Conservation (phyloP, 2,797 vertebrate genomes). For the Cuculus canorus region DNA sequence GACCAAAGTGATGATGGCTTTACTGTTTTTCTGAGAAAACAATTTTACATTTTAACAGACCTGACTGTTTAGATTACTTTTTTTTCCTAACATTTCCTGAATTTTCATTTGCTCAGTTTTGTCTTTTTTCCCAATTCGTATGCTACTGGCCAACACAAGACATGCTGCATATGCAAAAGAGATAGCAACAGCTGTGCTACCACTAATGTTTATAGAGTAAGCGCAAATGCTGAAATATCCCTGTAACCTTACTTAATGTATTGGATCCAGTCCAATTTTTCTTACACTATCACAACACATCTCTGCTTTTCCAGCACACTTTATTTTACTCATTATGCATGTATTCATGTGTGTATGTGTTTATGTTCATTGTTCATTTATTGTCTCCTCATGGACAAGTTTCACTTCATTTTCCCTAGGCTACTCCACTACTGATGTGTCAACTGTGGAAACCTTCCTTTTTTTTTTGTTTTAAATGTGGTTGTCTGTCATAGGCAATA, state of each 20-base stretch:
- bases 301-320: neutral
- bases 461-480: neutral
- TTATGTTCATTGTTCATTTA: neutral
- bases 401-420: neutral
- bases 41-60: neutral
- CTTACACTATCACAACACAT: neutral
- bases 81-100: neutral
- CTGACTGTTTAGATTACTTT: neutral
- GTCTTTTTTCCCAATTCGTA: neutral
- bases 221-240: neutral
- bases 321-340: neutral
- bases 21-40: neutral
- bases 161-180: neutral
- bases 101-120: neutral
- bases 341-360: neutral
- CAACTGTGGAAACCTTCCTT: neutral
- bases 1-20: neutral
- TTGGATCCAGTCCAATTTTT: neutral
- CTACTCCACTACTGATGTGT: neutral
- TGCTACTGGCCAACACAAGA: neutral
- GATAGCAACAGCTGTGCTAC: neutral
- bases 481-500: conserved; percentile 27
- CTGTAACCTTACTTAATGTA: neutral
- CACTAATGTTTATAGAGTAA: neutral
- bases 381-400: neutral